phyloP scores from a whole-genome alignment of 2,113 vertebrate genomes.

The Macrotus californicus region DNA sequence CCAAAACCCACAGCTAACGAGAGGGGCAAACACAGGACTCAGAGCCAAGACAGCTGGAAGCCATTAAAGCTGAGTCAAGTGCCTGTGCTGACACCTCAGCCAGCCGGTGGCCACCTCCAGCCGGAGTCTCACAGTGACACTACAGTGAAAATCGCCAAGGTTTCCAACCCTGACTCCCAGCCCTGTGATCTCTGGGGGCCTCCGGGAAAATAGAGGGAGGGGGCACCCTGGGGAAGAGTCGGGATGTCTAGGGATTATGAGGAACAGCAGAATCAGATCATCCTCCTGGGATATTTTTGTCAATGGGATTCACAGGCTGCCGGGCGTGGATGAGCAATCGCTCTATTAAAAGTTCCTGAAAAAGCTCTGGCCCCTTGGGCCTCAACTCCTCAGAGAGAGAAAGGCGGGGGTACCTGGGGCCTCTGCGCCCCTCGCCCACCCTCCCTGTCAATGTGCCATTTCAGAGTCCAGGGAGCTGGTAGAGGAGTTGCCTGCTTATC shows the following conservation, averaged over 20 bases:
- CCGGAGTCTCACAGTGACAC: neutral
- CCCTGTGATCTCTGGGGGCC: neutral
- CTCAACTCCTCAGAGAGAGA: neutral
- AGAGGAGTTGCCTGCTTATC: neutral
- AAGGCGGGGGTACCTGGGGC: neutral
- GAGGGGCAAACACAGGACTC: neutral
- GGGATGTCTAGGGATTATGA: neutral
- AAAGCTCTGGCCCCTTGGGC: conserved; percentile 38
- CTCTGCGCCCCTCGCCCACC: neutral
- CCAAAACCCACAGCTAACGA: neutral
- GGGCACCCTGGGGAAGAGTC: neutral
- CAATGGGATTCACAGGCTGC: conserved; percentile 57
- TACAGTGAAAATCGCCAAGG: neutral
- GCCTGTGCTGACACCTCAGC: neutral
- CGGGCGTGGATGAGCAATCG: conserved; percentile 60
- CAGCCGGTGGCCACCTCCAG: neutral
- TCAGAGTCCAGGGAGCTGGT: neutral
- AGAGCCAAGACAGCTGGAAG: neutral
- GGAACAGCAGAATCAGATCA: conserved; percentile 23
- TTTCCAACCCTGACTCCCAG: neutral
- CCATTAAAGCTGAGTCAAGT: neutral
- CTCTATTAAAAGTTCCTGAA: conserved; percentile 64
- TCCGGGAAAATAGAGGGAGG: neutral
- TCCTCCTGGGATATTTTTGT: conserved; percentile 55
- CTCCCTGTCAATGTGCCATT: neutral